Evolutionary conservation across 2,888 invertebrate genomes (phyloP).

Genomic region (Pollenia labialis): DNA sequence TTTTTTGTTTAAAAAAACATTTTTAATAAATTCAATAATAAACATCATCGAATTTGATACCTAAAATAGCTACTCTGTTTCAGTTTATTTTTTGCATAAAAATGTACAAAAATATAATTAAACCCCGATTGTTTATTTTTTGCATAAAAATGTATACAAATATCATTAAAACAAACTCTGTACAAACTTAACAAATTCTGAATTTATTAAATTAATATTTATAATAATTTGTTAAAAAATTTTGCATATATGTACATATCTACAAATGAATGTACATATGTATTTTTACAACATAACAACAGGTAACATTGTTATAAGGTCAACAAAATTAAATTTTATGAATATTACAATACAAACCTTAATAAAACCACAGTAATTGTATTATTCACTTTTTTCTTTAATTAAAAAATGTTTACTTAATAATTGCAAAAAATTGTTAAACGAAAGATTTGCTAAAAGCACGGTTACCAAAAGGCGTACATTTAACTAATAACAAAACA

Average conservation of each 20-base stretch:
- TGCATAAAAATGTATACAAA: constrained; percentile 11
- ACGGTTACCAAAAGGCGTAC: constrained; percentile 55
- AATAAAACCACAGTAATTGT: neutral
- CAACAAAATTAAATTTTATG: neutral
- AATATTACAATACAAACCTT: constrained; percentile 30
- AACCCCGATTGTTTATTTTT: constrained; percentile 46
- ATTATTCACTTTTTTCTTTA: neutral
- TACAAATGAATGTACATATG: neutral
- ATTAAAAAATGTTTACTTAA: too few species aligned
- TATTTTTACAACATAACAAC: constrained; percentile 15
- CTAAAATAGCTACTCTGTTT: constrained; percentile 41
- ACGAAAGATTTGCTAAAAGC: constrained; percentile 18
- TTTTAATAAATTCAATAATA: neutral
- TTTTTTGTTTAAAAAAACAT: too few species aligned
- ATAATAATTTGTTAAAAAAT: too few species aligned
- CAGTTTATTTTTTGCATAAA: constrained; percentile 34
- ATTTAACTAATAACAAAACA: constrained; percentile 34
- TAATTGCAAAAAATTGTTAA: neutral
- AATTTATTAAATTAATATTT: too few species aligned
- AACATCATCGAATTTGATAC: constrained; percentile 12
- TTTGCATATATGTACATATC: neutral
- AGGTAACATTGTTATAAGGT: constrained; percentile 2
- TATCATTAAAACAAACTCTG: too few species aligned
- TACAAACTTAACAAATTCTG: too few species aligned
- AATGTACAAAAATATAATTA: neutral